Base-by-base conservation (phyloP, 2,888 invertebrate species). In the Pandemis corylana region DNA sequence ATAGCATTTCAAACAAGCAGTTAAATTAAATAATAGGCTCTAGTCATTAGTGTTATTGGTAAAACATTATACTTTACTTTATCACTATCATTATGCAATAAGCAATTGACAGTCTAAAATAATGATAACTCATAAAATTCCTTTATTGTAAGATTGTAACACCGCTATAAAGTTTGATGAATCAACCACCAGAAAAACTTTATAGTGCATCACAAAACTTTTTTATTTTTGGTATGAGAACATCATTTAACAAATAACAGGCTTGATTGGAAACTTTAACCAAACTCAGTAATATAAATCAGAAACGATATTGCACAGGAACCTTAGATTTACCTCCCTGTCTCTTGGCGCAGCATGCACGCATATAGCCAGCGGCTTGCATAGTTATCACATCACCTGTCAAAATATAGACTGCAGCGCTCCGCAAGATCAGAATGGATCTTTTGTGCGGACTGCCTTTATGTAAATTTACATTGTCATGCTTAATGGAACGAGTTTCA, bases 311-410 rank as follows among this genome's bases (percentile, higher is more conserved):
- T 59, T 59, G 59, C 28, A 28, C 12, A 28, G 20, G 28, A 59
- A 28, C 13, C 65, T 65, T 65, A 9, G 49, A 49, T 49, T 49
- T n/a, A 13, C 13, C 49, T 28, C 15, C 41, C 20, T 41, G 15
- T 41, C 67, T 67, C 51, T 36, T 36, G 49, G n/a, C n/a, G 53
- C 53, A 56, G 49, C 7, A 62, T 46, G 44, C 63, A 46, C 42
- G 51, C 61, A 49, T 67, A 42, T 63, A 53, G 66, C 46, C 68
- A 15, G 49, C 46, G 42, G 73, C 62, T 56, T n/a, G 66, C 61
- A 56, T 68, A 73, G 68, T 73, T 68, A 73, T 72, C 65, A 61
- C 65, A 65, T 69, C 74, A 74, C 65, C 74, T 74, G 74, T 74
- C 74, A 74, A 74, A 74, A 74, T 66, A 67, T 67, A 74, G 59